A percentile compares a stretch with the other conserved stretches of the same genome.
phyloP scores from a whole-genome alignment of 2,888 invertebrate species.

The Mesorhabditis sp. region DNA sequence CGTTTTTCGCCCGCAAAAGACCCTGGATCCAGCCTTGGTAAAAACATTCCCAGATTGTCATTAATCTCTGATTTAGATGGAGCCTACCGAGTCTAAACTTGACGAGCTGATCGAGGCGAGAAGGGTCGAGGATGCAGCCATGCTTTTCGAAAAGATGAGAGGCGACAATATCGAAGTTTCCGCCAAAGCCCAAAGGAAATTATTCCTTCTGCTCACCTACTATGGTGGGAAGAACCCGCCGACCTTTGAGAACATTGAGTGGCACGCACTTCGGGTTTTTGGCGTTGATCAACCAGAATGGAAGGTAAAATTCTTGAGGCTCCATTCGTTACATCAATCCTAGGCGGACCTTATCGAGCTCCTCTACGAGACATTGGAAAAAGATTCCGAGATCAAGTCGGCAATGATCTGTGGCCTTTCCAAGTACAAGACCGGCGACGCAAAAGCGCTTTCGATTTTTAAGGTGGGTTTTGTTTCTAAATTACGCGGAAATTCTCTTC shows the following conservation, averaged over 20 bases:
- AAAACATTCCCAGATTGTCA: not conserved
- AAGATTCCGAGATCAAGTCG: conserved; percentile 38
- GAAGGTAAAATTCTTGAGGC: conserved; percentile 19
- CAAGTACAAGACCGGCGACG: conserved; percentile 28
- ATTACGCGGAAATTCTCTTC: not conserved
- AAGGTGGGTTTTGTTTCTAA: conserved; percentile 18
- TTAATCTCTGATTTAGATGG: conserved; percentile 18
- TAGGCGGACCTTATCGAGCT: conserved; percentile 42
- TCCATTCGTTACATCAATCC: conserved; percentile 8
- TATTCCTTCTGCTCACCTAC: conserved; percentile 46
- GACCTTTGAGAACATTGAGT: conserved; percentile 41
- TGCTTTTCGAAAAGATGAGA: conserved; percentile 47
- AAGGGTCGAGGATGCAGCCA: conserved; percentile 39
- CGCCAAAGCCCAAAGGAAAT: conserved; percentile 23
- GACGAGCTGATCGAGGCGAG: conserved; percentile 30
- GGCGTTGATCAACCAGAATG: conserved; percentile 22
- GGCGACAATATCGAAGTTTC: conserved; percentile 34
- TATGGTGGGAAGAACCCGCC: conserved; percentile 47
- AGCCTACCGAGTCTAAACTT: conserved; percentile 41
- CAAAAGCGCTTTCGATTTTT: conserved; percentile 26
- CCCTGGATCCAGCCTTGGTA: conserved; percentile 35
- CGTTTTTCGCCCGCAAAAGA: conserved; percentile 47
- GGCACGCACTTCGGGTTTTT: conserved; percentile 46
- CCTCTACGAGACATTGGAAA: conserved; percentile 43
- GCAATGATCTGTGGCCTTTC: conserved; percentile 45